Evolutionary conservation across 1,140 invertebrate species (phyloP), one percentile per base, ranked within the genome.

Genomic region (Lepidurus packardi): DNA sequence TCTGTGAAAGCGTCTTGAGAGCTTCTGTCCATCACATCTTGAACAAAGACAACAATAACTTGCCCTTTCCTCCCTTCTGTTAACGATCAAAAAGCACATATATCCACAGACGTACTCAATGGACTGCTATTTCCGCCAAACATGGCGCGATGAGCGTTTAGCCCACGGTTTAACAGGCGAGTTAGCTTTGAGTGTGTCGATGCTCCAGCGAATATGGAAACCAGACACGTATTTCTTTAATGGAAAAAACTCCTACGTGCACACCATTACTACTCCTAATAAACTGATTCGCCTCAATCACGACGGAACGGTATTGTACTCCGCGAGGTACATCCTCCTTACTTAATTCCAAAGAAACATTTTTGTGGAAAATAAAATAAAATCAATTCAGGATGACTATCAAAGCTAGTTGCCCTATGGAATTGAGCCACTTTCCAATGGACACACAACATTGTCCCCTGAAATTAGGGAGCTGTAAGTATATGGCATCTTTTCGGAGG

Each of bases 341-440:
- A 8, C 11, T 74, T 42, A 53, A 5, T 79, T 77, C 4, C 45
- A 6, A 65, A 16, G 16, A 16, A 65, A 65, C 21, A 65, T 65
- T 65, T 13, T 65, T 4, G 16, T 16, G 16, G 21, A 77, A 43
- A 44, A 77, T 10, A 77, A 5, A 7, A 81, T 80, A 34, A 34
- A 34, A 34, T 34, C 34, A 78, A 88, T 81, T 84, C 85, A 97
- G 97, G 84, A 86, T 99, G 82, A 99, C 97, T 11, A 96, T 99
- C 79, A 96, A 97, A 86, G 96, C 97, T 1, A 95, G 93, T 80
- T 99, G 97, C 86, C 95, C 95, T 7, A 99, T 99, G 97, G 93
- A 97, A 83, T 86, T 99, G 44, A 90, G 93, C 81, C 94, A 95
- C 83, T 99, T 98, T 86, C 98, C 98, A 5, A 97, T 98, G 94